phyloP scores from a whole-genome alignment of 2,113 vertebrate genomes.

The Bucco capensis region DNA sequence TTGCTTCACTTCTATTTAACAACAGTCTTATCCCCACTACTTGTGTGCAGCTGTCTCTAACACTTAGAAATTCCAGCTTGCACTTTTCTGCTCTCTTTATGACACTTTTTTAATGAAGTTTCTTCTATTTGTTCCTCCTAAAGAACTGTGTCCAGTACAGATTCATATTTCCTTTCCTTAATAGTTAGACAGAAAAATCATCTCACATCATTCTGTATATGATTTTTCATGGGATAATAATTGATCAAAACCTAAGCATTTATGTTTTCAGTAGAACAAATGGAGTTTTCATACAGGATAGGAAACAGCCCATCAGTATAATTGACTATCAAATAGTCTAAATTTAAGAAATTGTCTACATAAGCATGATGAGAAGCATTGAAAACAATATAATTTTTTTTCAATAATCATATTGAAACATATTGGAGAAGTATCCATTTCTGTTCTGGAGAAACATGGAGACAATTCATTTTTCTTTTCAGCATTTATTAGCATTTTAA shows the following conservation, averaged over 20 bases:
- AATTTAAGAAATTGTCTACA: background rate
- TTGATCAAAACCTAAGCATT: background rate
- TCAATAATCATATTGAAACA: background rate
- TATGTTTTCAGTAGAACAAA: background rate
- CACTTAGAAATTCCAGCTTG: background rate
- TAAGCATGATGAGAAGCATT: background rate
- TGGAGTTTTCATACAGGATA: background rate
- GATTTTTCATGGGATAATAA: background rate
- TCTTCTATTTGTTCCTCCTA: background rate
- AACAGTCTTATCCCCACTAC: background rate
- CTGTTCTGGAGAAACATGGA: background rate
- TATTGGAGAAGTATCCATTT: background rate
- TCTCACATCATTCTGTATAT: background rate
- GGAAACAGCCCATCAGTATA: background rate
- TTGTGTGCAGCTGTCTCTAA: constrained; percentile 19
- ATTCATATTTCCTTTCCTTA: background rate
- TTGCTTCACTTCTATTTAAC: background rate
- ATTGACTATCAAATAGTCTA: background rate
- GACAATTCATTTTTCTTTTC: background rate
- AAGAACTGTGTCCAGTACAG: background rate
- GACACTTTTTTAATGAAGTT: background rate
- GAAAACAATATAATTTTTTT: background rate
- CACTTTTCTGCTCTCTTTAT: background rate
- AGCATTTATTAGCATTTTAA: background rate
- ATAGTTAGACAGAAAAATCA: background rate